phyloP scores from a whole-genome alignment of 2,797 vertebrate species.

The Semotilus atromaculatus region DNA sequence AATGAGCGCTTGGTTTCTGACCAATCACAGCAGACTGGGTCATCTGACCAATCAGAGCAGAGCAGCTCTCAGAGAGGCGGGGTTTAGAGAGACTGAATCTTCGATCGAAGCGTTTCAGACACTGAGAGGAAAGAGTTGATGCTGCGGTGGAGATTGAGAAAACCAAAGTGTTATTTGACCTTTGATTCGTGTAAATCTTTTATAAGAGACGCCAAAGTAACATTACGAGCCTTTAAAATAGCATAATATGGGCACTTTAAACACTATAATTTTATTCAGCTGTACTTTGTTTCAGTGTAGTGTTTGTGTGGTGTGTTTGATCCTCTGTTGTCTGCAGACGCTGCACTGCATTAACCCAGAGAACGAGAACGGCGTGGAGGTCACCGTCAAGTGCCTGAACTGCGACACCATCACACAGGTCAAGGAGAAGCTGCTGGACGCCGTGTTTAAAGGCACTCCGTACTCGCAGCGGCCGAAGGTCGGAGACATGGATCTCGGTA shows the following conservation, averaged over 20 bases:
- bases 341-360: slow-evolving; percentile 98
- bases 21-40: not conserved
- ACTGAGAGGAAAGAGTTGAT: not conserved
- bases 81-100: not conserved
- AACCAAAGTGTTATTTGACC: not conserved
- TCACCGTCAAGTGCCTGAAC: slow-evolving; percentile 95
- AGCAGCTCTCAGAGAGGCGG: not conserved
- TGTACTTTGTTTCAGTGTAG: slow-evolving; percentile 3
- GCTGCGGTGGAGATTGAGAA: not conserved
- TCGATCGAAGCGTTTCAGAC: not conserved
- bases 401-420: slow-evolving; percentile 98
- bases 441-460: slow-evolving; percentile 95
- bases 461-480: slow-evolving; percentile 98
- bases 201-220: not conserved
- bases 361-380: slow-evolving; percentile 93
- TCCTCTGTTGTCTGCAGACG: slow-evolving; percentile 77
- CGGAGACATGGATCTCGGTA: slow-evolving; percentile 97
- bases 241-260: not conserved
- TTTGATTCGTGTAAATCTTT: not conserved
- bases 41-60: not conserved
- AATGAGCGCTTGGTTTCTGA: not conserved
- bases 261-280: not conserved
- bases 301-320: not conserved
- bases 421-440: slow-evolving; percentile 97
- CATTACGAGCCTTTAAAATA: not conserved